phyloP scores from a whole-genome alignment of 2,113 vertebrate genomes.

The Hipposideros armiger region DNA sequence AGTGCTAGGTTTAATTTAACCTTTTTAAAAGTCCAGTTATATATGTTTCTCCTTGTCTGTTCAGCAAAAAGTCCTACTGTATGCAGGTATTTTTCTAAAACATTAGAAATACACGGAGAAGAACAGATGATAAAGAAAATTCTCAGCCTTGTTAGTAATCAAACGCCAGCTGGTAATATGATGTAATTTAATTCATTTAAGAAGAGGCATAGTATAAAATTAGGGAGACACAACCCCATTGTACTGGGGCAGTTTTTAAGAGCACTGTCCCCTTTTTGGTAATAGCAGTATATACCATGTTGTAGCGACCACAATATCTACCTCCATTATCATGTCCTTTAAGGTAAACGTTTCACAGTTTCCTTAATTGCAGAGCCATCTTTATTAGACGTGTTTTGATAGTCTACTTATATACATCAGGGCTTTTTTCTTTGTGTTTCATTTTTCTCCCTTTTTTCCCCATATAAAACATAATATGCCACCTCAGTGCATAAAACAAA shows the following conservation, averaged over 20 bases:
- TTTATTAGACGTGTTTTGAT: not conserved
- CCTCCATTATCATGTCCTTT: not conserved
- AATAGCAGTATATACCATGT: not conserved
- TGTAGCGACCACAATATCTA: not conserved
- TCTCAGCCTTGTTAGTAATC: not conserved
- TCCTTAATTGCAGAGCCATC: not conserved
- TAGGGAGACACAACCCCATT: no score
- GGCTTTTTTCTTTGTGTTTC: not conserved
- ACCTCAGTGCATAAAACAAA: not conserved
- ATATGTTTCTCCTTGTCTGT: not conserved
- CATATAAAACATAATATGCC: not conserved
- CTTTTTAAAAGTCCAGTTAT: not conserved
- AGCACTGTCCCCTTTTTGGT: not conserved
- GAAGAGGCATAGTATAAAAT: not conserved
- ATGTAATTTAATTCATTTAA: not conserved
- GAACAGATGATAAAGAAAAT: not conserved
- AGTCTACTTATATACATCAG: not conserved
- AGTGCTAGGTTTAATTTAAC: not conserved
- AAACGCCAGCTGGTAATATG: not conserved
- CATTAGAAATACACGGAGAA: not conserved
- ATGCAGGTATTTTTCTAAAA: not conserved
- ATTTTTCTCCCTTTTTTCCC: not conserved
- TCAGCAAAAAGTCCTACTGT: slow-evolving; percentile 11
- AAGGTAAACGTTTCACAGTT: not conserved
- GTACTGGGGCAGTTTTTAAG: not conserved